Conservation (phyloP, 1,140 invertebrate species). For the Euura saliciscinereae region DNA sequence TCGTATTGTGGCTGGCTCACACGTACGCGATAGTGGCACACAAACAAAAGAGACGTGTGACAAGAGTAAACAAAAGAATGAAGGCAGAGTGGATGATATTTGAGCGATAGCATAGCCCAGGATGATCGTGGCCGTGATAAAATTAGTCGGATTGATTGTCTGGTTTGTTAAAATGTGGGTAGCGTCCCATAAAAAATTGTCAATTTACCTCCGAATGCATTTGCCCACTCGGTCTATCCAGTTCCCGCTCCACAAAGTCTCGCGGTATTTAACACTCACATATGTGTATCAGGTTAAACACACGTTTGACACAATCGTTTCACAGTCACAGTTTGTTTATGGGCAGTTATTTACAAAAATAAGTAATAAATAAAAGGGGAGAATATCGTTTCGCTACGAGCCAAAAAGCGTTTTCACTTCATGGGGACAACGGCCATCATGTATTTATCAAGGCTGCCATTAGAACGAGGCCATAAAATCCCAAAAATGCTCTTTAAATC, state of each 20-base stretch:
- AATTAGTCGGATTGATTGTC: neutral
- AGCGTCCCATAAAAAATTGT: constrained; percentile 47
- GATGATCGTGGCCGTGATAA: neutral
- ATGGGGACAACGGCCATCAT: constrained; percentile 58
- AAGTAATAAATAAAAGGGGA: constrained; percentile 4
- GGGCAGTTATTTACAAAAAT: constrained; percentile 1
- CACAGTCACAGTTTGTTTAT: neutral
- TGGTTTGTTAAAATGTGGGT: constrained; percentile 29
- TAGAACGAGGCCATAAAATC: constrained; percentile 46
- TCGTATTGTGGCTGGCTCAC: neutral
- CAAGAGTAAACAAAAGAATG: constrained; percentile 6
- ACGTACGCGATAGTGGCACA: neutral
- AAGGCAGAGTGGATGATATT: neutral
- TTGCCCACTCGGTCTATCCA: constrained; percentile 40
- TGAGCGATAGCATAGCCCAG: neutral
- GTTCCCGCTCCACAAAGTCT: neutral
- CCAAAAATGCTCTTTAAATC: constrained; percentile 23
- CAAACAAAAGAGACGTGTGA: neutral
- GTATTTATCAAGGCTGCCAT: constrained; percentile 57
- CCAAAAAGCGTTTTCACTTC: constrained; percentile 38
- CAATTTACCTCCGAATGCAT: constrained; percentile 51
- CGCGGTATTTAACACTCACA: neutral
- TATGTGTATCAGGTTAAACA: neutral
- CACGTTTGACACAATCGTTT: neutral
- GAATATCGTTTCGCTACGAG: neutral